Evolutionary conservation across 2,888 invertebrate genomes (phyloP), one percentile per base, ranked within the genome.

Genomic region (Nomada ruficornis): DNA sequence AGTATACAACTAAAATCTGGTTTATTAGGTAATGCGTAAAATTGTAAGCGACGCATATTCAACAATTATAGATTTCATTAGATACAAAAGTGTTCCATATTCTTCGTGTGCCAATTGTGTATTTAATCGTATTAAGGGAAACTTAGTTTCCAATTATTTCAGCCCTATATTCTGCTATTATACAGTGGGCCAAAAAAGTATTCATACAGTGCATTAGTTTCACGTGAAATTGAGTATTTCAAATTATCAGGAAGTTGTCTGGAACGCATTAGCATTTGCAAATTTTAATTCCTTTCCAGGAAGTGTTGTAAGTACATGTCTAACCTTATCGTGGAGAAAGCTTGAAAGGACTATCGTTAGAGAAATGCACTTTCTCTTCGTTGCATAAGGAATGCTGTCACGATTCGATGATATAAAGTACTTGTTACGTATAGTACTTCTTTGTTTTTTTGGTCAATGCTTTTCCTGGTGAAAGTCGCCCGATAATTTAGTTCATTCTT

Each of bases 401-500:
- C 72, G 64, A 68, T 57, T 68, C 26, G 59, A 73, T 59, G 70
- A 65, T 73, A 60, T 64, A 47, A 64, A 69, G 59, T 72, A 62
- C 76, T 63, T 77, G 63, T 88, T 85, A 80, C 72, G 67, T 76
- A 36, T 70, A 18, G 9, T 13, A 57, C 18, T 9, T 4, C 13
- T 23, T 71, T 81, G 80, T 15, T 42, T 71, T 81, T 83, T 15
- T 42, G 9, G n/a, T n/a, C 18, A n/a, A 42, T 64, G 26, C n/a
- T 52, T 85, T 86, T 77, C 85, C 78, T 78, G 83, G 85, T 82
- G 85, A 88, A 89, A 85, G 89, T 50, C 23, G 15, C 50, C 59
- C 23, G 67, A 23, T 20, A 20, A 18, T 64, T 36, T 69, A 67
- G 59, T n/a, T 42, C 20, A 59, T 52, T 57, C 23, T 63, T 18